These are phyloP conservation scores for Kryptopterus vitreolus DNA, from an alignment of 2,797 vertebrate species.

Conservation along the genomic window DNA sequence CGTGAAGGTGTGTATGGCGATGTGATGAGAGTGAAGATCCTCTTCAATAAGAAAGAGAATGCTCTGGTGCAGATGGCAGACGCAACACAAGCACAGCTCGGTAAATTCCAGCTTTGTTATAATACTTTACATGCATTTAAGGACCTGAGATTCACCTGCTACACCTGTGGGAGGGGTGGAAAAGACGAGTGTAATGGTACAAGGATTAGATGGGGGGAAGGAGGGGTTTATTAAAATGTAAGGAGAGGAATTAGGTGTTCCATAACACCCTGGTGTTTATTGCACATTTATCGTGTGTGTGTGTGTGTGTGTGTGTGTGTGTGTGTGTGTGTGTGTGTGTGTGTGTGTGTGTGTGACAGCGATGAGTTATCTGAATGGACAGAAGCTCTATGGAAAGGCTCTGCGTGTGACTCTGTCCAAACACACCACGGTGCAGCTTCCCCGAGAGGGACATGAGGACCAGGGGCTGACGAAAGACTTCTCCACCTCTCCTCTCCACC, in stretches of 20 bases:
- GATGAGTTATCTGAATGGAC: constrained; percentile 94
- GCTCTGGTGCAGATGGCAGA: constrained; percentile 96
- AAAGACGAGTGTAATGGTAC: neutral
- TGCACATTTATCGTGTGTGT: neutral
- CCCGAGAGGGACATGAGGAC: constrained; percentile 91
- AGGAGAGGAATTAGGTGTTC: too few species aligned
- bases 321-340: too few species aligned
- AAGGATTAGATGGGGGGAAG: neutral
- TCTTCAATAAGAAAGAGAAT: constrained; percentile 98
- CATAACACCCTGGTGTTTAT: neutral
- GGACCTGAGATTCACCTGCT: neutral
- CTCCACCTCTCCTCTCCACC: constrained; percentile 89
- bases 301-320: too few species aligned
- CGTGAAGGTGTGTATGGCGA: constrained; percentile 91
- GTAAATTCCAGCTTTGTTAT: constrained; percentile 65
- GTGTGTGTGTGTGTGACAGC: constrained; percentile 66
- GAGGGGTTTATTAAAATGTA: neutral
- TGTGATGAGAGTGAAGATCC: constrained; percentile 96
- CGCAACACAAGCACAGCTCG: constrained; percentile 93
- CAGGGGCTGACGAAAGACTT: constrained; percentile 94
- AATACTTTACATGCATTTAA: too few species aligned
- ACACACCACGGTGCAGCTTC: constrained; percentile 93
- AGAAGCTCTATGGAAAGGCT: constrained; percentile 88
- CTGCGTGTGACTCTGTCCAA: constrained; percentile 92
- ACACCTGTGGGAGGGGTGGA: neutral